Conservation (phyloP, 2,888 invertebrate species). For the Nesidiocoris tenuis region DNA sequence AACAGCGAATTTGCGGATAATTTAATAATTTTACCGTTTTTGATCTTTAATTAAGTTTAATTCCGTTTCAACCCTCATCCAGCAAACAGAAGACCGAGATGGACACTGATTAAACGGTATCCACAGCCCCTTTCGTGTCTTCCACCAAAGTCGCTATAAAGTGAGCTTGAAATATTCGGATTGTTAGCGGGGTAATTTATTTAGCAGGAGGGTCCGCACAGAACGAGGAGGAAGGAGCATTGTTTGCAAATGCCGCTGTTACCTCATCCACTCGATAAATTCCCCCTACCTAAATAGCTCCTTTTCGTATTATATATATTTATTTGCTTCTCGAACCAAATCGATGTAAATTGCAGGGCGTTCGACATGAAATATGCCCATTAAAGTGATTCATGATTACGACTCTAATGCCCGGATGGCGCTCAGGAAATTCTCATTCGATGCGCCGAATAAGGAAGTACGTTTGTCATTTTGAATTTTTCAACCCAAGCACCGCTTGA, state of each 20-base stretch:
- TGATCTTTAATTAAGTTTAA: too few relatives aligned
- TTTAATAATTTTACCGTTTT: too few relatives aligned
- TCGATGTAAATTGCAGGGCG: neutral
- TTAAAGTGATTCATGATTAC: neutral
- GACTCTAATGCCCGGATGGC: neutral
- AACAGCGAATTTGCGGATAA: too few relatives aligned
- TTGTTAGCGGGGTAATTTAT: neutral
- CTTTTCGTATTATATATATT: slow-evolving; percentile 13
- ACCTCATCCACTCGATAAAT: slow-evolving; percentile 33
- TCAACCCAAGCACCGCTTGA: too few relatives aligned
- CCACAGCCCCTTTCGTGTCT: neutral
- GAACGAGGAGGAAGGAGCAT: slow-evolving; percentile 1
- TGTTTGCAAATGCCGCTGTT: slow-evolving; percentile 30
- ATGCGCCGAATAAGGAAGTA: neutral
- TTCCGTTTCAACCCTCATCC: too few relatives aligned
- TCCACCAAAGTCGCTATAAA: neutral
- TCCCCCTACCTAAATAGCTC: slow-evolving; percentile 7
- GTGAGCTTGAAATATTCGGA: neutral
- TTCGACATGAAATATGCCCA: neutral
- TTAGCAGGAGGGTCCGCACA: neutral
- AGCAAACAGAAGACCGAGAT: neutral
- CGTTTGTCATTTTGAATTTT: neutral
- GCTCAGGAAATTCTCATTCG: neutral
- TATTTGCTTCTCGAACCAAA: slow-evolving; percentile 9
- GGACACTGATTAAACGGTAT: neutral